Evolutionary conservation across 1,140 invertebrate genomes (phyloP).

Genomic region (Neuroterus valhalla): DNA sequence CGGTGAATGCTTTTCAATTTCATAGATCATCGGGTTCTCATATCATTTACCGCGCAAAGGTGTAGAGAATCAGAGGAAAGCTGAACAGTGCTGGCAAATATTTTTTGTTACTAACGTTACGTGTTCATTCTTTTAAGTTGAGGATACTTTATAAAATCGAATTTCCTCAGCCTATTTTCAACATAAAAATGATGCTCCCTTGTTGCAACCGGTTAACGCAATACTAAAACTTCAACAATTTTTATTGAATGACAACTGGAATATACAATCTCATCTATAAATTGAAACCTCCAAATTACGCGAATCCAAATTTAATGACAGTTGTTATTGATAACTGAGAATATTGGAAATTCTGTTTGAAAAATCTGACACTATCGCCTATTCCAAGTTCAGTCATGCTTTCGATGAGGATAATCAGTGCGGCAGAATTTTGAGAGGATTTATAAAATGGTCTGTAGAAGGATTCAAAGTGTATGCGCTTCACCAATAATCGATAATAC

Average conservation of each 20-base stretch:
- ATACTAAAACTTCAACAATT: background rate
- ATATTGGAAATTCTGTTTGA: background rate
- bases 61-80: conserved; percentile 20
- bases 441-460: conserved; percentile 6
- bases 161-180: background rate
- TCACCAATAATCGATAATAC: conserved; percentile 19
- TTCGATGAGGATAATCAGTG: background rate
- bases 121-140: background rate
- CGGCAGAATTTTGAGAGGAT: background rate
- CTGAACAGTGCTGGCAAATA: background rate
- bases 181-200: conserved; percentile 20
- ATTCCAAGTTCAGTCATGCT: background rate
- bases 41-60: conserved; percentile 30
- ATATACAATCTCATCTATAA: too few species aligned
- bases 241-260: background rate
- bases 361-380: background rate
- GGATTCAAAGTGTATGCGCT: conserved; percentile 4
- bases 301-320: background rate
- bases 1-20: conserved; percentile 36
- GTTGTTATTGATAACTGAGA: background rate
- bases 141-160: background rate
- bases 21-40: conserved; percentile 36
- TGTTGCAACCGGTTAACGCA: background rate
- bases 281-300: too few species aligned
- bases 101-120: background rate